phyloP scores from a whole-genome alignment of 2,888 invertebrate species.

The Scaptomyza reducta region DNA sequence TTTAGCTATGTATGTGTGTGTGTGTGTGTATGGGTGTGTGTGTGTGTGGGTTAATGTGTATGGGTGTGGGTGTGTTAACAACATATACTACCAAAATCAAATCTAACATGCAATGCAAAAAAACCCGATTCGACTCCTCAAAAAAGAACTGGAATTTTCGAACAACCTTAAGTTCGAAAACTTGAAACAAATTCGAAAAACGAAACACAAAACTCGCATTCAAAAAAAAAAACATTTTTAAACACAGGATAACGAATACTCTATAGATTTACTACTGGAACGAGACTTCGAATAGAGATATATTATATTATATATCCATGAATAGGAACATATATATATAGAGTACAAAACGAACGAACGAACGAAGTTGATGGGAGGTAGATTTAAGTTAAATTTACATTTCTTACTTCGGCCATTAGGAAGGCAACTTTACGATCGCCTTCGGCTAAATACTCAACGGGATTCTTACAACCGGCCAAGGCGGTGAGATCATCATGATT shows the following conservation, averaged over 20 bases:
- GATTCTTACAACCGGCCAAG: conserved; percentile 87
- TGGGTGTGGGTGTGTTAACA: not conserved
- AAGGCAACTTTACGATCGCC: conserved; percentile 97
- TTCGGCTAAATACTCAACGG: conserved; percentile 93
- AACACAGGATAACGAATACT: not conserved
- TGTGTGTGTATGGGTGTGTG: conserved; percentile 5
- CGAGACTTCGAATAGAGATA: not conserved
- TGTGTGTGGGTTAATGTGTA: conserved; percentile 2
- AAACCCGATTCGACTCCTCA: too few species aligned
- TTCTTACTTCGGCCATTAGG: conserved; percentile 97
- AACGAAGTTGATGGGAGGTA: not conserved
- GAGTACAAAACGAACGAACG: not conserved
- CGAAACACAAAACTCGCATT: conserved; percentile 7
- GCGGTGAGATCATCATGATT: conserved; percentile 98
- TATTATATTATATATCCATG: not conserved
- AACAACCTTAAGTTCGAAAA: too few species aligned
- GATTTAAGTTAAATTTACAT: conserved; percentile 23
- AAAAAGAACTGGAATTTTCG: too few species aligned
- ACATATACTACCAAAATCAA: not conserved
- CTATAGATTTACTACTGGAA: not conserved
- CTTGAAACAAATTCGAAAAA: not conserved
- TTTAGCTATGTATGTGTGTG: not conserved
- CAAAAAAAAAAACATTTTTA: too few species aligned
- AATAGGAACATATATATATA: not conserved
- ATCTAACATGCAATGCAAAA: not conserved